Evolutionary conservation across 2,113 vertebrate species (phyloP).

Genomic region (Python bivittatus): DNA sequence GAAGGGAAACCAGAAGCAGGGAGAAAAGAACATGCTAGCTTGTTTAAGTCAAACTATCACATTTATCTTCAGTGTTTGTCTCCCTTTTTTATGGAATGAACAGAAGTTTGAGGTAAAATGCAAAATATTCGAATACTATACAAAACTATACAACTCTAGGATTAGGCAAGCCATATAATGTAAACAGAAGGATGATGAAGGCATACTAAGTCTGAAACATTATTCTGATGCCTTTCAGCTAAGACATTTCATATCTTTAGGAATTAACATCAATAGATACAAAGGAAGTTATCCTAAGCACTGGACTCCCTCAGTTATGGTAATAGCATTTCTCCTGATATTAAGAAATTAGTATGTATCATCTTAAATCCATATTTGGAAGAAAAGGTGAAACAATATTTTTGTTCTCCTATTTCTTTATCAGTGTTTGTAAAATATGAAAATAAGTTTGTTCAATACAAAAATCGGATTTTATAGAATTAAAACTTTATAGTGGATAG

Average conservation of each 20-base stretch:
- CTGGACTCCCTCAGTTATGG: not conserved
- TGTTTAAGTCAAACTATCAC: not conserved
- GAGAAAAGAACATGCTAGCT: not conserved
- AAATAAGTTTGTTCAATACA: not conserved
- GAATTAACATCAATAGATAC: not conserved
- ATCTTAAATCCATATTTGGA: not conserved
- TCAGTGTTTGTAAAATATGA: not conserved
- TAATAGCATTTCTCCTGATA: not conserved
- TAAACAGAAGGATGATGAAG: not conserved
- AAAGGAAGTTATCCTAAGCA: not conserved
- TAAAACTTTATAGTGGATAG: not conserved
- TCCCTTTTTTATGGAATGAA: not conserved
- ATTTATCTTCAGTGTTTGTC: not conserved
- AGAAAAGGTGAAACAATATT: not conserved
- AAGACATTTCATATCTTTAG: not conserved
- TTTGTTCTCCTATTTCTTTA: not conserved
- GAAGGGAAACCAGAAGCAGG: not conserved
- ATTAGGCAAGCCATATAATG: not conserved
- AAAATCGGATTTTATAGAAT: not conserved
- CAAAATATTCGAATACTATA: not conserved
- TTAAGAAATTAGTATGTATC: too few species aligned
- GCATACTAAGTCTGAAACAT: not conserved
- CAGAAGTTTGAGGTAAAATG: not conserved
- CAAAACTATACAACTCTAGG: not conserved
- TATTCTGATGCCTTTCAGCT: not conserved